These are phyloP conservation scores for Sapayoa aenigma DNA, from an alignment of 2,113 vertebrate species.

Conservation along the genomic window DNA sequence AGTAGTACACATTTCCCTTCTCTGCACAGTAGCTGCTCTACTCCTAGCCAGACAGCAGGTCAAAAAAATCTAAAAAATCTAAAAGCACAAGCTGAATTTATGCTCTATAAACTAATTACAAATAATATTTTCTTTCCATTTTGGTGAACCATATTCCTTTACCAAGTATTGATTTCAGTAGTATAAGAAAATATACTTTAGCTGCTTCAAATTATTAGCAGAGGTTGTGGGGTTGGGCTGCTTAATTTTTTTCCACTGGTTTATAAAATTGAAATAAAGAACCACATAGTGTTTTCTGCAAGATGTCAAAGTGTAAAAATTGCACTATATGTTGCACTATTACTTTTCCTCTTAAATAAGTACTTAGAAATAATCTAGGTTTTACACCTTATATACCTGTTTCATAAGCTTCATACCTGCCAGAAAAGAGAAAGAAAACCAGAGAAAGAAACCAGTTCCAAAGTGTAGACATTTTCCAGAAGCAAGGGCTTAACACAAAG, in stretches of 20 bases:
- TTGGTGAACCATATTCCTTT: not conserved
- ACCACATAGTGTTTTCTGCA: not conserved
- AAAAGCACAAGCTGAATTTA: not conserved
- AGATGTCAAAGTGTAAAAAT: not conserved
- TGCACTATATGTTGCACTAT: not conserved
- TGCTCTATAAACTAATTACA: not conserved
- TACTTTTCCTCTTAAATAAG: not conserved
- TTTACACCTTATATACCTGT: not conserved
- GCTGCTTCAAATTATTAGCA: not conserved
- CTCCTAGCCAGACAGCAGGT: not conserved
- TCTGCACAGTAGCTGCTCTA: not conserved
- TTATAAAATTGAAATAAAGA: not conserved
- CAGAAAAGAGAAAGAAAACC: too few species aligned
- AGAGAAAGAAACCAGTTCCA: not conserved
- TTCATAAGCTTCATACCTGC: not conserved
- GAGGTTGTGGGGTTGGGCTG: not conserved
- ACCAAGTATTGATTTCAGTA: not conserved
- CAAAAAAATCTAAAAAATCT: conserved; percentile 10
- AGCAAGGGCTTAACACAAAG: not conserved
- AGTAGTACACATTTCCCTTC: not conserved
- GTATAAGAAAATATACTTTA: not conserved
- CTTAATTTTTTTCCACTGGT: not conserved
- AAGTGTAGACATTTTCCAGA: not conserved
- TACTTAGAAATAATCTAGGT: not conserved
- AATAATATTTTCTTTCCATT: not conserved